Base-by-base conservation (phyloP, 2,113 vertebrate species). In the Geothlypis trichas region DNA sequence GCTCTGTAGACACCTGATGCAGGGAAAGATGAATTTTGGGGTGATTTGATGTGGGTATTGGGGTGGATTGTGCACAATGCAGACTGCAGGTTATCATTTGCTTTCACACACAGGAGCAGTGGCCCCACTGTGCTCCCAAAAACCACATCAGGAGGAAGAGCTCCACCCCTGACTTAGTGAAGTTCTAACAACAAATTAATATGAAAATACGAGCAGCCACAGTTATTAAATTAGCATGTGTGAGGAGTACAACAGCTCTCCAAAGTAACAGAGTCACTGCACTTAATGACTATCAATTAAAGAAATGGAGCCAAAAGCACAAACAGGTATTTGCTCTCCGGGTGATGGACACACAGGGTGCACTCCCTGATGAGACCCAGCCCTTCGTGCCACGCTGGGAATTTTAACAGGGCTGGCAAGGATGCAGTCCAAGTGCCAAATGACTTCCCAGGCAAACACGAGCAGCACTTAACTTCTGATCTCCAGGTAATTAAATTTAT, bases 401-500 rank as follows among this genome's bases (percentile, higher is more conserved):
- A 12, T 59, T 81, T 31, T 33, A 46, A 30, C 30, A 47, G n/a
- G 26, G 26, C 24, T 30, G 52, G 35, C 33, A 93, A 30, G 74
- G 23, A 75, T 24, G n/a, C 52, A 44, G 24, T 12, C 58, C 24
- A 72, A 87, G 44, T 4, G 47, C 49, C 54, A 79, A 68, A 44
- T 18, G 3, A 39, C 61, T 89, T 51, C 18, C 0, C 0, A 61
- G 35, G 68, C 19, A 91, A 92, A 76, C 41, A 65, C 2, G 11
- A 84, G 61, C 58, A 93, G 35, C 66, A 63, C 61, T 89, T 89
- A 68, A 59, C 73, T 82, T 39, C 69, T 91, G 78, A 87, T 75
- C 79, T 80, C 27, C 24, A 63, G 33, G 49, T 79, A 91, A 94
- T 93, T 82, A 75, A 35, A 92, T 88, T 85, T 87, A 82, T 89